phyloP scores from a whole-genome alignment of 1,140 invertebrate genomes.

The Euborellia annulipes region DNA sequence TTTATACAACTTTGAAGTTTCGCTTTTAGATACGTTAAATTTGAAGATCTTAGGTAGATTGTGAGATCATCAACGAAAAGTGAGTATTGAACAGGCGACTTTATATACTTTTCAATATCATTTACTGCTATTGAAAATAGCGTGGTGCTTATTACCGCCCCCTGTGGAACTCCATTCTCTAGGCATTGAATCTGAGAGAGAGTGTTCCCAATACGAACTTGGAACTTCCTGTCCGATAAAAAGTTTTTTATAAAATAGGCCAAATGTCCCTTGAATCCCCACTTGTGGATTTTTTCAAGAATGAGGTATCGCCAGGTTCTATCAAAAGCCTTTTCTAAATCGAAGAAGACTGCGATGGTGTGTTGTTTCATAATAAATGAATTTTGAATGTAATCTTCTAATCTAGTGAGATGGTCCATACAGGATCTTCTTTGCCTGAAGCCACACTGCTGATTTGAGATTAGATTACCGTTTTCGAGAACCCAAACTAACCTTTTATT shows the following conservation, averaged over 20 bases:
- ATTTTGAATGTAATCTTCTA: neutral
- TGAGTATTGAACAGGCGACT: too few species aligned
- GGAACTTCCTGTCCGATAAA: neutral
- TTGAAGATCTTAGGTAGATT: too few species aligned
- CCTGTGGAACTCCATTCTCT: constrained; percentile 8
- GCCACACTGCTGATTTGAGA: too few species aligned
- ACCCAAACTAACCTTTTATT: too few species aligned
- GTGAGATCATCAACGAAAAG: too few species aligned
- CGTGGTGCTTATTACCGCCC: neutral
- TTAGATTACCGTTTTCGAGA: too few species aligned
- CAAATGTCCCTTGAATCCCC: neutral
- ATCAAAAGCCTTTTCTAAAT: neutral
- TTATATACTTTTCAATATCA: too few species aligned
- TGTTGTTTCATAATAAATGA: neutral
- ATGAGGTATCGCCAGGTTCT: neutral
- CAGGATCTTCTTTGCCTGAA: too few species aligned
- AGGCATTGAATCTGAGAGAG: neutral
- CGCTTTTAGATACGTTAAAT: too few species aligned
- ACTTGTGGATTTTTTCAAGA: neutral
- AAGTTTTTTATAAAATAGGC: constrained; percentile 2
- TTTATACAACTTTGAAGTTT: too few species aligned
- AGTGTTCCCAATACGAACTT: constrained; percentile 1
- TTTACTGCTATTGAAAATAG: constrained; percentile 6
- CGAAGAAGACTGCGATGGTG: too few species aligned
- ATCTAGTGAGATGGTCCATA: too few species aligned